Evolutionary conservation across 2,888 invertebrate genomes (phyloP), one percentile per base, ranked within the genome.

Genomic region (Drosophila lacicola): DNA sequence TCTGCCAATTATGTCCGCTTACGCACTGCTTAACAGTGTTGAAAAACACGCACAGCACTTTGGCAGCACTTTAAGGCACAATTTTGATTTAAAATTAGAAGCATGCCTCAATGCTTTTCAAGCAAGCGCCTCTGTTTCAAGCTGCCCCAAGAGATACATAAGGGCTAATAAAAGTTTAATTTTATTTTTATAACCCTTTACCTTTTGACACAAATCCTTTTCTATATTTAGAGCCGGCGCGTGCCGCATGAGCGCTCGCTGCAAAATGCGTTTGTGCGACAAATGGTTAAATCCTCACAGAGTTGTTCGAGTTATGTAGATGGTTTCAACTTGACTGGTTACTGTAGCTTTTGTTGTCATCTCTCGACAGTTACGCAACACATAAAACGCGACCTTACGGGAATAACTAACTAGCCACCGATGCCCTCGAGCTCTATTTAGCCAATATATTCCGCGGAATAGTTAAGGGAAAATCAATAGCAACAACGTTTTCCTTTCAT

Each of bases 391-490:
- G 68, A 72, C 82, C 82, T 85, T 82, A 49, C 39, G 62, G 14
- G 42, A 44, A 50, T 62, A 55, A 25, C 47, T 53, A 62, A 51
- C 57, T 65, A 65, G 46, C 56, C 29, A 25, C 37, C 54, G 57
- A 37, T 50, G 49, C 39, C 67, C 13, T 53, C 9, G 13, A 17
- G 19, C 4, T 56, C 10, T 50, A 58, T 41, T 47, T 46, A 56
- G 14, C 53, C 47, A 29, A 29, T 8, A 55, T 25, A 14, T 44
- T 44, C 51, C 42, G 45, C 33, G 44, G 39, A 47, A 29, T 19
- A 14, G 34, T 14, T 41, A 29, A 41, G 61, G 47, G 49, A 83
- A 85, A 88, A 83, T 88, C 83, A 77, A 88, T 88, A 83, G 13
- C 34, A 36, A 39, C 65, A 60, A 53, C 61, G 67, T 64, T 67